Base-by-base conservation (phyloP, 2,797 vertebrate genomes). In the Buphagus erythrorhynchus region DNA sequence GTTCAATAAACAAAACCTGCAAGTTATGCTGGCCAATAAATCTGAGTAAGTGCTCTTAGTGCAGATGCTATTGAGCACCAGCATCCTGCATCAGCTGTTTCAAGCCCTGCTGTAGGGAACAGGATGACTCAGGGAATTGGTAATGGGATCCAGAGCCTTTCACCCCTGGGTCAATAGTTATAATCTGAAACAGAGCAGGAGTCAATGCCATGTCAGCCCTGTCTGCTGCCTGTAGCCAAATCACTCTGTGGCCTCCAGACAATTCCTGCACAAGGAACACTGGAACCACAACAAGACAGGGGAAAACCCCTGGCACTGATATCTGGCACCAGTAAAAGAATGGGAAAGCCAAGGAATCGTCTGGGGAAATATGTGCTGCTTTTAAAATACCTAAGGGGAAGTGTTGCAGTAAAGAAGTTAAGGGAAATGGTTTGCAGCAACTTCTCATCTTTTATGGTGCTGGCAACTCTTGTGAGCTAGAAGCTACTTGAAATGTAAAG, bases 71-170 rank as follows among this genome's bases (percentile, higher is more conserved):
- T 77, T 75, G 91, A 77, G 87, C 65, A 51, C 5, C 51, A 94
- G 63, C 61, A 65, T 93, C 80, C 90, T 80, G 61, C 82, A 88
- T 94, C 82, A 82, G 94, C 88, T 89, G 67, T 73, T 96, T 33
- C 26, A 40, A 90, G 48, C 25, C 9, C 33, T 68, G 67, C 65
- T 83, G 49, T 3, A 42, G n/a, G 67, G 87, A 78, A 20, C n/a
- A 4, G 9, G 74, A 26, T 74, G 76, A 88, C 81, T 88, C 89
- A 59, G 93, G 76, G 88, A 66, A 55, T 63, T 33, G 79, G 87
- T 76, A 95, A 95, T 76, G 80, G 88, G 78, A 95, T 80, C 76
- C 52, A 49, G 90, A 85, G 88, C 72, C 82, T 74, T 92, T 93
- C 89, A 87, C 92, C 93, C 88, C 54, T 6, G 35, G 91, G 90